phyloP scores from a whole-genome alignment of 2,888 invertebrate genomes.

The Dolomedes plantarius region DNA sequence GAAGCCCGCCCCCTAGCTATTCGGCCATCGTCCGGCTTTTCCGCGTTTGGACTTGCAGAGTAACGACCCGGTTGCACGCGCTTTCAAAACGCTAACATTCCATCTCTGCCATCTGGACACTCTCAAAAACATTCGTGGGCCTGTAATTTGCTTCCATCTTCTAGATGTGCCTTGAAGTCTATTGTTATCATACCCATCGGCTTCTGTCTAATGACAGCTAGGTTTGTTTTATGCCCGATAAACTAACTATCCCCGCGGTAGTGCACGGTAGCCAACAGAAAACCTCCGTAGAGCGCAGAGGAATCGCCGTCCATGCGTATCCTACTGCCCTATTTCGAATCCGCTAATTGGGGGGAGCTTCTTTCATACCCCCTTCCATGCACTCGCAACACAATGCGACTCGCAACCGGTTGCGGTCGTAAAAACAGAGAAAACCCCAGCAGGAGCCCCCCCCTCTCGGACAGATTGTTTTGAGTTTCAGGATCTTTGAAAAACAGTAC shows the following conservation, averaged over 20 bases:
- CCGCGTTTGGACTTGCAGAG: too few relatives aligned
- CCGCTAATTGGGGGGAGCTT: not conserved
- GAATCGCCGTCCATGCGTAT: not conserved
- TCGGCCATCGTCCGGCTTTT: too few relatives aligned
- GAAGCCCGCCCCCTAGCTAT: too few relatives aligned
- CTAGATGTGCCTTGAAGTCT: too few relatives aligned
- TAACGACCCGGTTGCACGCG: too few relatives aligned
- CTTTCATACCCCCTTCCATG: not conserved
- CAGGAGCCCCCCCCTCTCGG: not conserved
- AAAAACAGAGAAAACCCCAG: not conserved
- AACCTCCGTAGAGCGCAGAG: too few relatives aligned
- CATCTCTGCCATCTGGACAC: too few relatives aligned
- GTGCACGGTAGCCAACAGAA: too few relatives aligned
- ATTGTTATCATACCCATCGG: too few relatives aligned
- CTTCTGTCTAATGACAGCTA: not conserved
- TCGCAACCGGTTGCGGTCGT: not conserved
- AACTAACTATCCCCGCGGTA: too few relatives aligned
- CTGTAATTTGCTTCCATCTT: not conserved
- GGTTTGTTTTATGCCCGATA: not conserved
- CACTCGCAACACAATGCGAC: not conserved
- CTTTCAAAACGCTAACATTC: too few relatives aligned
- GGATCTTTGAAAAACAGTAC: not conserved
- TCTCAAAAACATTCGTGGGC: too few relatives aligned
- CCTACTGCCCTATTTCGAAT: slow-evolving; percentile 1
- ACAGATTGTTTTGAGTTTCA: not conserved